These are phyloP conservation scores for Diuraphis noxia DNA, from an alignment of 1,140 invertebrate species.

Conservation along the genomic window DNA sequence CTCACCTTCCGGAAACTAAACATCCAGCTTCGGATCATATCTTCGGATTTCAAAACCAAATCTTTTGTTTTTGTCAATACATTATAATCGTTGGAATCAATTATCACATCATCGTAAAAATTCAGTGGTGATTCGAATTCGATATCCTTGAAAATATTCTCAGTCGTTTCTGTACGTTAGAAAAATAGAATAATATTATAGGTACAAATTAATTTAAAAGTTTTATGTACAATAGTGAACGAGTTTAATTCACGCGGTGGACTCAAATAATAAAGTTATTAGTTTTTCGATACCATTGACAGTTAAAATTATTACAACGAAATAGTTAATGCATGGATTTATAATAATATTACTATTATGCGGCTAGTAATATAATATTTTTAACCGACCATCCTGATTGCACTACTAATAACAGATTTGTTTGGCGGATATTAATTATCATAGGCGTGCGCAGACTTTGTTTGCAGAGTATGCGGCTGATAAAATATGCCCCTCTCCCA, in stretches of 20 bases:
- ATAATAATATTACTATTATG: not conserved
- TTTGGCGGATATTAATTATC: no score
- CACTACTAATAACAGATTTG: no score
- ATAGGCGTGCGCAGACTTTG: no score
- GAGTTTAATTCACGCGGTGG: not conserved
- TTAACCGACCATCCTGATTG: no score
- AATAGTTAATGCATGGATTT: not conserved
- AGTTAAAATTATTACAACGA: not conserved
- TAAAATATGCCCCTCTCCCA: no score
- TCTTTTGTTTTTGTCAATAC: not conserved
- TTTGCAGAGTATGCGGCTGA: no score
- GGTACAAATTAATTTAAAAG: not conserved
- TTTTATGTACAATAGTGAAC: not conserved
- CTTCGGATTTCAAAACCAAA: not conserved
- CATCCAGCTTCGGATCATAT: not conserved
- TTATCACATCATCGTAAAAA: not conserved
- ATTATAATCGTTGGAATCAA: slow-evolving; percentile 67
- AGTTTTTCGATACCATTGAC: not conserved
- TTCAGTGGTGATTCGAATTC: not conserved
- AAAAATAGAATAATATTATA: not conserved
- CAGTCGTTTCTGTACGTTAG: not conserved
- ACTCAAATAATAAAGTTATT: not conserved
- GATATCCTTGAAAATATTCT: not conserved
- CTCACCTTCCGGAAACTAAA: not conserved
- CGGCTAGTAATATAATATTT: no score